Percentiles rank a stretch among this genome's conserved stretches.
Conservation (phyloP, 2,113 vertebrate genomes). For the Dasyornis broadbenti region DNA sequence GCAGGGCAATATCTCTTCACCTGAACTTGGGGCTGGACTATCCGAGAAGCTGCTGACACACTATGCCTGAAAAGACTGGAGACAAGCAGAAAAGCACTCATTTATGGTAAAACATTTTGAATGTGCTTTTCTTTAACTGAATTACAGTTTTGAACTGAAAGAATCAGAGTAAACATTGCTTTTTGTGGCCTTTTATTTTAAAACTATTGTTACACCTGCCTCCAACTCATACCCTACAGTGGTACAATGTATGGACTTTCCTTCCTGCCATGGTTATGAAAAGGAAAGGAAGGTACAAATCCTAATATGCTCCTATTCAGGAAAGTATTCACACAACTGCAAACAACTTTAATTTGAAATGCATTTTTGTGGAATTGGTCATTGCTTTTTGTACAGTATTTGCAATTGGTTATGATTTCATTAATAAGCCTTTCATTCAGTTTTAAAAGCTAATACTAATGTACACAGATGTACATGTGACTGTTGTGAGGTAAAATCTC, state of each 20-base stretch:
- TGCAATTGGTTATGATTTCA: neutral
- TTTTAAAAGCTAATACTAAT: neutral
- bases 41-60: neutral
- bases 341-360: neutral
- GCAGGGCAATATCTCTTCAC: no score
- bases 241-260: neutral
- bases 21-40: rapidly evolving
- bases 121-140: neutral
- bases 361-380: neutral
- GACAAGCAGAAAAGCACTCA: neutral
- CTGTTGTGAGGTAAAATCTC: neutral
- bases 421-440: neutral
- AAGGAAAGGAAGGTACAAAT: neutral
- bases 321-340: neutral
- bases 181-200: neutral
- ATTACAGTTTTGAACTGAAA: neutral
- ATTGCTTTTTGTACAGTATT: neutral
- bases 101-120: neutral
- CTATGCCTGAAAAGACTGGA: neutral
- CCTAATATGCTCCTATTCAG: neutral
- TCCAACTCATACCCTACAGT: neutral
- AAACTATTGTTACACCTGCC: neutral
- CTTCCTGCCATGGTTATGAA: neutral
- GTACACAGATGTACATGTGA: neutral
- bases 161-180: neutral